Conservation (phyloP, 1,140 invertebrate genomes). For the Caerostris extrusa region DNA sequence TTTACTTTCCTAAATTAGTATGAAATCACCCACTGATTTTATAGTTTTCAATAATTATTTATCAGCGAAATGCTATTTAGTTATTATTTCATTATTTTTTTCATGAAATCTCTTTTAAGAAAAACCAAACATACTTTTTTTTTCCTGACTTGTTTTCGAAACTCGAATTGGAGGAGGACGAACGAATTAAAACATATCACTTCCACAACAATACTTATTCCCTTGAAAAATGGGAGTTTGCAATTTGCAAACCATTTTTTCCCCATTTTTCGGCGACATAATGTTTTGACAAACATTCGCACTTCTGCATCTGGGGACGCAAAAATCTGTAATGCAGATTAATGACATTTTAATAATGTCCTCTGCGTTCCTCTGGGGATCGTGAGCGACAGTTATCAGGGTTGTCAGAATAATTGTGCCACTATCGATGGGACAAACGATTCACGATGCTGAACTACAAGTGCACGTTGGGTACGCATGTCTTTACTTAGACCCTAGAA, state of each 20-base stretch:
- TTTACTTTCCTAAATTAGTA: no score
- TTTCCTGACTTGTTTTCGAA: background rate
- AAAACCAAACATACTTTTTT: background rate
- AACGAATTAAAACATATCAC: constrained; percentile 38
- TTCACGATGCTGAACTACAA: constrained; percentile 17
- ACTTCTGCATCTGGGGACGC: constrained; percentile 58
- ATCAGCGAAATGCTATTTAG: no score
- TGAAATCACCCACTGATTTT: no score
- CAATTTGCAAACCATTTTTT: background rate
- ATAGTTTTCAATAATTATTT: no score
- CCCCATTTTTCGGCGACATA: background rate
- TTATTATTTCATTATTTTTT: no score
- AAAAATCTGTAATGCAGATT: constrained; percentile 75
- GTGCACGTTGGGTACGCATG: background rate
- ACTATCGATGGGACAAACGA: constrained; percentile 51
- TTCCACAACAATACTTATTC: constrained; percentile 43
- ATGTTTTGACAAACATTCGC: constrained; percentile 69
- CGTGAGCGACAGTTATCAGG: constrained; percentile 64
- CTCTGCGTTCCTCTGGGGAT: background rate
- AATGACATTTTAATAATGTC: constrained; percentile 77
- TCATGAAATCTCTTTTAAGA: no score
- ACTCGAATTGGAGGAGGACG: background rate
- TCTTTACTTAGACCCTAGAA: background rate
- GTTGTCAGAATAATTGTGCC: constrained; percentile 72
- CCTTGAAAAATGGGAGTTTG: constrained; percentile 41